A percentile compares a stretch with the other conserved stretches of the same genome.
phyloP scores from a whole-genome alignment of 2,888 invertebrate genomes.

The Chrysomela aeneicollis region DNA sequence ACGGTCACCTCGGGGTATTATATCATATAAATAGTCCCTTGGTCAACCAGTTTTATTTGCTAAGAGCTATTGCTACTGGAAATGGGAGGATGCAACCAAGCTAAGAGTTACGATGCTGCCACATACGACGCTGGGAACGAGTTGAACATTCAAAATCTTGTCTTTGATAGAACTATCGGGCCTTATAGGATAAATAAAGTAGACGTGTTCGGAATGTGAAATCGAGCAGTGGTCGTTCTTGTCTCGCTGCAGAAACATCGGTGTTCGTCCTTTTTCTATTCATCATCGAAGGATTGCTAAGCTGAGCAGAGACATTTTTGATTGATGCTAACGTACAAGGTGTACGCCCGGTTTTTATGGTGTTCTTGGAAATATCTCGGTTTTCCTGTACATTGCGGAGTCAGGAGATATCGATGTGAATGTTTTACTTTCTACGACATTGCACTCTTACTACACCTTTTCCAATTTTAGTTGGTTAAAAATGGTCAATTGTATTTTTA shows the following conservation, averaged over 20 bases:
- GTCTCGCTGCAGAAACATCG: slow-evolving; percentile 33
- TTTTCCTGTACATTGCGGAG: background rate
- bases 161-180: slow-evolving; percentile 44
- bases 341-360: slow-evolving; percentile 2
- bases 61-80: slow-evolving; percentile 58
- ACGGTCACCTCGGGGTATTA: slow-evolving; percentile 34
- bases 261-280: slow-evolving; percentile 34
- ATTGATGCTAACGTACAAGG: slow-evolving; percentile 9
- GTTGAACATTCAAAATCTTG: slow-evolving; percentile 26
- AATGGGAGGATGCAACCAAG: slow-evolving; percentile 47
- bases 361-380: slow-evolving; percentile 1
- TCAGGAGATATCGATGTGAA: background rate
- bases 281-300: slow-evolving; percentile 36
- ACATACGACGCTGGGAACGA: slow-evolving; percentile 22
- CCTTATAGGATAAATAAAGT: slow-evolving; percentile 53
- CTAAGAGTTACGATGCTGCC: slow-evolving; percentile 40
- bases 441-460: background rate
- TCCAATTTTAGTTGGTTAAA: too few relatives aligned
- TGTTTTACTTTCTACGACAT: background rate
- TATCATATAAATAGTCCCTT: slow-evolving; percentile 44
- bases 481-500: too few relatives aligned
- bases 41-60: slow-evolving; percentile 56
- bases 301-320: slow-evolving; percentile 19
- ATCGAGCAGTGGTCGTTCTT: slow-evolving; percentile 47
- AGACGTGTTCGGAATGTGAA: slow-evolving; percentile 56